Evolutionary conservation across 2,888 invertebrate species (phyloP), one percentile per base, ranked within the genome.

Genomic region (Bembecia ichneumoniformis): DNA sequence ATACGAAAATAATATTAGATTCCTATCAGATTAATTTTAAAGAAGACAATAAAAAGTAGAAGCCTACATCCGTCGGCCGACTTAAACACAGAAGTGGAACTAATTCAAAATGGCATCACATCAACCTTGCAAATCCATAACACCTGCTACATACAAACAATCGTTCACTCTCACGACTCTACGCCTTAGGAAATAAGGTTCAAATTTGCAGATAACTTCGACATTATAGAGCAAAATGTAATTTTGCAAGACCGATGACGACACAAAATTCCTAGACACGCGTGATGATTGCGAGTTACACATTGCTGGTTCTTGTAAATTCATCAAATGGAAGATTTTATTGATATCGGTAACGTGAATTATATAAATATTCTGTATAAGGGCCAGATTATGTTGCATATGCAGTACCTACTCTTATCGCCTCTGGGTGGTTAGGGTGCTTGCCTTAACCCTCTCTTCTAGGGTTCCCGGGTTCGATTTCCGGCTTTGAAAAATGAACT

Each of bases 81-180:
- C 58, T 70, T 79, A 58, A 58, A 55, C 60, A 60, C 68, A 66
- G 17, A 71, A 69, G 71, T 78, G 75, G 69, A 79, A 80, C 79
- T 76, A 74, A 77, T 71, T 62, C 55, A 44, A 60, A 61, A 61
- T 67, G 65, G 64, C 68, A 59, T 63, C 66, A 71, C 55, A 51
- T 47, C 56, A 63, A 59, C 64, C 64, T 68, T 67, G 62, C 54
- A 43, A 35, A 35, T 47, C 44, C 40, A 35, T 44, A 40, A 45
- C 43, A 47, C 20, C 46, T 14, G 47, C 5, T 11, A 13, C 11
- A n/a, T 14, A 40, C 40, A 40, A 40, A 13, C 13, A 40, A 40
- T 13, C 14, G 4, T 13, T 13, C 1, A 13, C 20, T 20, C 20
- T 28, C 5, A 13, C 40, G 14, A 40, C 40, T 14, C 40, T 40